These are phyloP conservation scores for Noctuana brunneofusca DNA, from an alignment of 2,888 invertebrate genomes.

Conservation along the genomic window DNA sequence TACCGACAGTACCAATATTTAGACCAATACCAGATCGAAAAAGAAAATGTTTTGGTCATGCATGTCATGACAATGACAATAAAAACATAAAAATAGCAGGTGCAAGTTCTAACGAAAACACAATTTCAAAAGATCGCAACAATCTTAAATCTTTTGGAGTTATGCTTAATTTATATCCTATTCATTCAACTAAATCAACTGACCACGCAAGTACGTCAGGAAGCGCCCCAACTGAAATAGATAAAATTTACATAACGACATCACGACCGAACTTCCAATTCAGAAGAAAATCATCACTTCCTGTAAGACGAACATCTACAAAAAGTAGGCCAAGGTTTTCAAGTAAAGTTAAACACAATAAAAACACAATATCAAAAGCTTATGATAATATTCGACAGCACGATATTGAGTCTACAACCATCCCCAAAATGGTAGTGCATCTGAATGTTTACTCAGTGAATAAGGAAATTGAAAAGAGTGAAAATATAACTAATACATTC, in stretches of 20 bases:
- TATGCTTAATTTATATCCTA: constrained; percentile 85
- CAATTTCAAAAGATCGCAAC: constrained; percentile 42
- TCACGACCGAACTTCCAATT: constrained; percentile 63
- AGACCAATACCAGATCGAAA: constrained; percentile 53
- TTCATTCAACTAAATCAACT: constrained; percentile 55
- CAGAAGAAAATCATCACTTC: constrained; percentile 58
- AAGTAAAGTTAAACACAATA: constrained; percentile 34
- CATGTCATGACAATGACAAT: constrained; percentile 47
- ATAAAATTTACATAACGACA: constrained; percentile 68
- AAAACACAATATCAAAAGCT: constrained; percentile 22
- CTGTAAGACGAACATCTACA: constrained; percentile 50
- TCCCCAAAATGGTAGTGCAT: constrained; percentile 84
- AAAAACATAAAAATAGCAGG: constrained; percentile 37
- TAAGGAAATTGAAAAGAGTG: constrained; percentile 48
- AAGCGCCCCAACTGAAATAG: constrained; percentile 41
- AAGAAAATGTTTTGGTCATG: constrained; percentile 50
- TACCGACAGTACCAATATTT: constrained; percentile 48
- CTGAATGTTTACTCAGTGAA: constrained; percentile 85
- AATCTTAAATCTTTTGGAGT: constrained; percentile 83
- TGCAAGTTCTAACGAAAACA: constrained; percentile 37
- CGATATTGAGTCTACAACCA: constrained; percentile 43
- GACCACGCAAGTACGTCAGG: constrained; percentile 37
- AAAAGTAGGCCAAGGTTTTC: constrained; percentile 49
- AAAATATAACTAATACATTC: constrained; percentile 37
- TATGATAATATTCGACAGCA: constrained; percentile 36